Evolutionary conservation across 2,113 vertebrate species (phyloP).

Genomic region (Synchiropus splendidus): DNA sequence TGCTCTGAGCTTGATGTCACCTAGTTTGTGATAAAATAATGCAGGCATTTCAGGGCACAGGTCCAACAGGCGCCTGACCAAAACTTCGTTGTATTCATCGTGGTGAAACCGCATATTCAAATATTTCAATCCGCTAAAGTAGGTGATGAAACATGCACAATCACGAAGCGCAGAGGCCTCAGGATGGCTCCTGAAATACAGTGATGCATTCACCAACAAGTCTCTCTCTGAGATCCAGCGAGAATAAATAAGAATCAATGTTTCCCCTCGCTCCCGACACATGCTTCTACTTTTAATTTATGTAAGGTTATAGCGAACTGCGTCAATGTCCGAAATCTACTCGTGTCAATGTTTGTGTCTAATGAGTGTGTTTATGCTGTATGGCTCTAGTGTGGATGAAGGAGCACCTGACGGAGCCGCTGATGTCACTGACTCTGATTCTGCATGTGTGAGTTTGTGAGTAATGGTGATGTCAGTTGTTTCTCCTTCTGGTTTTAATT

Average conservation of each 20-base stretch:
- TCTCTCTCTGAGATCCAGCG: background rate
- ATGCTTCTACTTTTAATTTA: conserved; percentile 49
- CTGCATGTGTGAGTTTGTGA: conserved; percentile 11
- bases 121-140: too few relatives aligned
- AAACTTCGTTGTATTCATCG: too few relatives aligned
- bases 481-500: conserved; percentile 1
- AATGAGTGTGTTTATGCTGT: conserved; percentile 32
- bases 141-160: too few relatives aligned
- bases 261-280: conserved; percentile 37
- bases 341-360: conserved; percentile 25
- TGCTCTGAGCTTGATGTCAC: conserved; percentile 25
- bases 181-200: conserved; percentile 40
- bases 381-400: conserved; percentile 33
- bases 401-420: conserved; percentile 45
- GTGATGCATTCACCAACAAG: conserved; percentile 18
- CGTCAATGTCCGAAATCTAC: conserved; percentile 34
- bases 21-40: conserved; percentile 14
- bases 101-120: too few relatives aligned
- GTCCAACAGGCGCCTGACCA: conserved; percentile 4
- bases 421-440: conserved; percentile 40
- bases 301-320: conserved; percentile 32
- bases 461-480: conserved; percentile 17
- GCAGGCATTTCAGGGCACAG: conserved; percentile 15
- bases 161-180: conserved; percentile 15
- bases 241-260: background rate